Conservation (phyloP, 1,140 invertebrate genomes). For the Bathynomus jamesi region DNA sequence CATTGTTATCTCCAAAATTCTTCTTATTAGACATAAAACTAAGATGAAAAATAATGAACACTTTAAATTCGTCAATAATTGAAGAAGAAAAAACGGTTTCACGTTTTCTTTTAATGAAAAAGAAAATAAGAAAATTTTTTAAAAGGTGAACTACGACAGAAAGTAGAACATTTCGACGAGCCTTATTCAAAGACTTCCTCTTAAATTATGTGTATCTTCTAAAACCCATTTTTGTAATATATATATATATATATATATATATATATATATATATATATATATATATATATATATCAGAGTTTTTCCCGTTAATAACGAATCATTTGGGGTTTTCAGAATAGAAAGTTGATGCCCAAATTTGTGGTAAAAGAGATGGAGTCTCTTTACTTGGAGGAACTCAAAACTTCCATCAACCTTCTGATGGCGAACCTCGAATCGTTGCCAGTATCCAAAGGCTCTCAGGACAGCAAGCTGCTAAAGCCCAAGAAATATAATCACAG, state of each 20-base stretch:
- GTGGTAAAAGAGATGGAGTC: conserved; percentile 99
- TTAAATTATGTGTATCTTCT: no score
- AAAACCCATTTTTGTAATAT: no score
- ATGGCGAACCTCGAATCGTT: conserved; percentile 98
- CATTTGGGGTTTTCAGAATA: conserved; percentile 58
- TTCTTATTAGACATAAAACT: no score
- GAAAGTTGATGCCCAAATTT: conserved; percentile 97
- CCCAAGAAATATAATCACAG: conserved; percentile 94
- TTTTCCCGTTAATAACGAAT: neutral
- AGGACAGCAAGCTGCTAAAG: conserved; percentile 92
- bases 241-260: conserved; percentile 5
- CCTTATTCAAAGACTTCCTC: no score
- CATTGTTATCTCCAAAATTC: no score
- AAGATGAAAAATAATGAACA: no score
- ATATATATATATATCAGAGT: neutral
- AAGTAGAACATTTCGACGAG: no score
- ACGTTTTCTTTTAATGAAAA: no score
- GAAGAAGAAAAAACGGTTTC: no score
- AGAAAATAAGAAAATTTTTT: no score
- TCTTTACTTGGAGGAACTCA: conserved; percentile 95
- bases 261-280: conserved; percentile 5
- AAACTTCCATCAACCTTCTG: conserved; percentile 92
- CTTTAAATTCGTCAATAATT: no score
- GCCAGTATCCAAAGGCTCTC: conserved; percentile 93
- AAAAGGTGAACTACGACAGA: no score